phyloP scores from a whole-genome alignment of 2,888 invertebrate genomes.

The Bombylius major region DNA sequence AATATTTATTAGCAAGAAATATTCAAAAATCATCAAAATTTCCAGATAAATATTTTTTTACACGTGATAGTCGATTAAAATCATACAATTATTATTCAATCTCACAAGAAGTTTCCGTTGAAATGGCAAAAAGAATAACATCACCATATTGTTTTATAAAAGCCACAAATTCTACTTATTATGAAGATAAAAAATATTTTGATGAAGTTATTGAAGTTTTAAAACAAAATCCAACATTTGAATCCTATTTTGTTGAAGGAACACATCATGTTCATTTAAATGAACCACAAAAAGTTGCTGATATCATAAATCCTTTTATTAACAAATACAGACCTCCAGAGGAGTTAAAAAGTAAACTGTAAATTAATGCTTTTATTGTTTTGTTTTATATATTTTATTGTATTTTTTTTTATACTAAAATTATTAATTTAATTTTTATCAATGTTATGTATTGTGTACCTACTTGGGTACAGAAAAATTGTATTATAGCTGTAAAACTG shows the following conservation, averaged over 20 bases:
- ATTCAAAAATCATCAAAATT: slow-evolving; percentile 41
- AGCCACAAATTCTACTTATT: slow-evolving; percentile 43
- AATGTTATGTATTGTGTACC: too few species aligned
- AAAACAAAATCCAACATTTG: slow-evolving; percentile 42
- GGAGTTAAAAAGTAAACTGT: not conserved
- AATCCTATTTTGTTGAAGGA: slow-evolving; percentile 49
- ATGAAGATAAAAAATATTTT: slow-evolving; percentile 42
- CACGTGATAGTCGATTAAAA: slow-evolving; percentile 53
- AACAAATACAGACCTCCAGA: slow-evolving; percentile 20
- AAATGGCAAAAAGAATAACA: slow-evolving; percentile 43
- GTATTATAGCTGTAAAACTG: too few species aligned
- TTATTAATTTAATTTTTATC: too few species aligned
- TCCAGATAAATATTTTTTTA: slow-evolving; percentile 48
- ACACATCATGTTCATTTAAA: slow-evolving; percentile 66
- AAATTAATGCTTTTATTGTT: not conserved
- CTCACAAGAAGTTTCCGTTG: slow-evolving; percentile 39
- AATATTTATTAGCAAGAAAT: slow-evolving; percentile 44
- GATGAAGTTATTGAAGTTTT: slow-evolving; percentile 44
- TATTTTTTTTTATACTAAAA: too few species aligned
- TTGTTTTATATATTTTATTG: too few species aligned
- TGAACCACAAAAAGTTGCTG: slow-evolving; percentile 46
- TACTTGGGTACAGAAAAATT: too few species aligned
- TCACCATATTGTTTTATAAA: slow-evolving; percentile 53
- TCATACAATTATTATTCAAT: slow-evolving; percentile 10
- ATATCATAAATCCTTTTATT: slow-evolving; percentile 45